Evolutionary conservation across 2,113 vertebrate species (phyloP), one percentile per base, ranked within the genome.

Genomic region (Notarius quadriscutis): DNA sequence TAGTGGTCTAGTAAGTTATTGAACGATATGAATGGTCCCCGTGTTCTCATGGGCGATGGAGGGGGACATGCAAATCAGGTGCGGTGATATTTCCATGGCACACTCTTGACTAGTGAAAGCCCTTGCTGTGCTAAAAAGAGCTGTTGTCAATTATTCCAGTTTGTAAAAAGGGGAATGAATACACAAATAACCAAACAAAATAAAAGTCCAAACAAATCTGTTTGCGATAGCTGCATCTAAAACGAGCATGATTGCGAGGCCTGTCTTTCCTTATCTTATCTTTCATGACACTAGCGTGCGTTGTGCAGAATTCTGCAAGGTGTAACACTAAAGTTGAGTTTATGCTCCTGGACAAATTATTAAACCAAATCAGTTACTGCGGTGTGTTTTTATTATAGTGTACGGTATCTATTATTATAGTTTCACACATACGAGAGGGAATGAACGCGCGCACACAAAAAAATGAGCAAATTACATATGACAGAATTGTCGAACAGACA

Each of bases 21-120:
- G 82, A 81, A 79, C 81, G 11, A 57, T 72, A 90, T 85, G 57
- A 84, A 88, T 74, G 65, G 82, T 84, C 58, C 1, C 78, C 20
- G 65, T 91, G 74, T 88, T 89, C 55, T 82, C 50, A 15, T 71
- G 69, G 55, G 67, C 53, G n/a, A 86, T 69, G 81, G 80, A 63
- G 51, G 85, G 63, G 48, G 34, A 77, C 82, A 92, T 92, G 91
- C 88, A 92, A 91, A 90, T 90, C 15, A 34, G 17, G 15, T n/a
- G n/a, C 17, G 12, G 50, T 62, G 81, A 69, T 86, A 87, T 91
- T 92, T 90, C 90, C 89, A 84, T 89, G 72, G 87, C 58, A 86
- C 71, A 83, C 83, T 90, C 81, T 85, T 84, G 27, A 25, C 62
- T 51, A 78, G 62, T 91, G 83, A 92, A 90, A 86, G 85, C 85